Evolutionary conservation across 1,140 invertebrate genomes (phyloP).

Genomic region (Rhopalosiphum padi): DNA sequence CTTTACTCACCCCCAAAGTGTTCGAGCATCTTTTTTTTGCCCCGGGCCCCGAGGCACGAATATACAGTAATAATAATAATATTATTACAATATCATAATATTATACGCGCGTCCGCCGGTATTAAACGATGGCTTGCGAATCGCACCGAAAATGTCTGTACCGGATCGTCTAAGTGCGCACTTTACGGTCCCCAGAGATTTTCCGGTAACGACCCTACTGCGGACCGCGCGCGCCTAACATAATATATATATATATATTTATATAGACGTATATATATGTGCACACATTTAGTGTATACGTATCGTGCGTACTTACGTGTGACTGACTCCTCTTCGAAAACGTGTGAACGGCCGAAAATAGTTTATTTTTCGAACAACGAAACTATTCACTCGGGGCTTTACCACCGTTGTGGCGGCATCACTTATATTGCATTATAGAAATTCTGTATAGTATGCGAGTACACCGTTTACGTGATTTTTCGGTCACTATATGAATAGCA

Average conservation of each 20-base stretch:
- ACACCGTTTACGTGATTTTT: background rate
- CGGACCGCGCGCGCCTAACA: background rate
- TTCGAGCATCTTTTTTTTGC: background rate
- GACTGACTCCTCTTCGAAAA: background rate
- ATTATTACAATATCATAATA: background rate
- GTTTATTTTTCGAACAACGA: background rate
- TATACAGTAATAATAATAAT: background rate
- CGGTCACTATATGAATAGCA: background rate
- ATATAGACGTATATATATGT: background rate
- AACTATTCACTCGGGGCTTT: background rate
- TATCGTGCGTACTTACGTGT: background rate
- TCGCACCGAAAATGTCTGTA: background rate
- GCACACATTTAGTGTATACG: background rate
- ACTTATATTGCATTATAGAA: background rate
- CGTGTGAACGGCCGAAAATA: background rate
- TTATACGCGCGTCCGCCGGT: background rate
- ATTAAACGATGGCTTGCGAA: background rate
- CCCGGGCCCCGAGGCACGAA: background rate
- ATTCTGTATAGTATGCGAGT: background rate
- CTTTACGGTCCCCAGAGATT: background rate
- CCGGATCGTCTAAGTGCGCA: background rate
- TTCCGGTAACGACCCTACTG: background rate
- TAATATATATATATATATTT: background rate
- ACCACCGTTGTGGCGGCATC: background rate
- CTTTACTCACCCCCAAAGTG: background rate